These are phyloP conservation scores for Argyrosomus japonicus DNA, from an alignment of 2,113 vertebrate genomes.

Conservation along the genomic window DNA sequence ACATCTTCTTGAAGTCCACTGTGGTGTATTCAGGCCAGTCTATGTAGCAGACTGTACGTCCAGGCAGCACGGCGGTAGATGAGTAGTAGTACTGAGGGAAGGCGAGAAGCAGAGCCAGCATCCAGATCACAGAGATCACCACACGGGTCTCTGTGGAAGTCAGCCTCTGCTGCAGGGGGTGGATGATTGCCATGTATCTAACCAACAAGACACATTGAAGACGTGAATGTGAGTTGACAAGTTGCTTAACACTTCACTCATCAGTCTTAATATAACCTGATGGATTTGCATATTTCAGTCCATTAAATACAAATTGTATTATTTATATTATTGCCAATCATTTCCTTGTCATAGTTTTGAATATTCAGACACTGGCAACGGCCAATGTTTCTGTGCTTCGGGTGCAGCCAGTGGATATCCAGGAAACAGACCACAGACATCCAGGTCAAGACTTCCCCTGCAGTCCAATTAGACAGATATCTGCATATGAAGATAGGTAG, in stretches of 20 bases:
- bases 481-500: too few relatives aligned
- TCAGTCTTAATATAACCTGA: too few relatives aligned
- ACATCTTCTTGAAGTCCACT: conserved; percentile 65
- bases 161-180: conserved; percentile 69
- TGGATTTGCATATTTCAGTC: not conserved
- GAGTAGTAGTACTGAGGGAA: conserved; percentile 75
- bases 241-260: not conserved
- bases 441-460: too few relatives aligned
- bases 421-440: too few relatives aligned
- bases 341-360: too few relatives aligned
- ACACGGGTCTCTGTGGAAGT: conserved; percentile 53
- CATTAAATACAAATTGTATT: not conserved
- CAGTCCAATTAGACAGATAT: too few relatives aligned
- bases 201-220: not conserved
- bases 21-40: conserved; percentile 68
- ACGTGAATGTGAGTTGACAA: not conserved
- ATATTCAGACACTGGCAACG: too few relatives aligned
- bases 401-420: too few relatives aligned
- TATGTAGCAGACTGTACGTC: conserved; percentile 68
- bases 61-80: conserved; percentile 34
- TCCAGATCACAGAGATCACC: conserved; percentile 64
- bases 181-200: conserved; percentile 74
- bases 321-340: too few relatives aligned
- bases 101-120: conserved; percentile 65
- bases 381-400: too few relatives aligned